Base-by-base conservation (phyloP, 2,113 vertebrate species). In the Rhabdornis inornatus region DNA sequence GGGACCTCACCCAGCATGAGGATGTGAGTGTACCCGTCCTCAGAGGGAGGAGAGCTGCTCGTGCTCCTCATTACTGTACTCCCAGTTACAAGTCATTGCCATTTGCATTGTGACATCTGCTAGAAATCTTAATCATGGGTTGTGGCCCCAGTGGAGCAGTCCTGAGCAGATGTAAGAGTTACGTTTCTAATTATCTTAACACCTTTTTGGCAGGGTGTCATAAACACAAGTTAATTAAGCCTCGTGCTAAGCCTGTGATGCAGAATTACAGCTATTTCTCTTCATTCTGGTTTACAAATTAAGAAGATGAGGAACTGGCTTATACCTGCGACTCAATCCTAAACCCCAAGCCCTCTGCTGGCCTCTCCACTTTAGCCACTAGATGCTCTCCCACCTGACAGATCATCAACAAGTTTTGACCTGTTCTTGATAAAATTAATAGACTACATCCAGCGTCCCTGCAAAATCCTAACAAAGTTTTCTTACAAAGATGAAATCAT, bases 121-220 rank as follows among this genome's bases (percentile, higher is more conserved):
- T 63, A 66, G 74, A 93, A 87, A 87, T 83, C 90, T 94, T 95
- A 83, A 85, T 83, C 69, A 27, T 1, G 30, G 70, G 57, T 24
- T 91, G 70, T 19, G 28, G 60, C 66, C 94, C 74, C 45, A 10
- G 15, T 0, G 2, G 65, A 78, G 27, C 56, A 69, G 40, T 60
- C 53, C 30, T 50, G 68, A 92, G 66, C 94, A 95, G 96, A 93
- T 83, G 83, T 70, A 80, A 85, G 63, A 52, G 17, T 89, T 59
- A 77, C 1, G 0, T 89, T 90, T 75, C 72, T 90, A 95, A 93
- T 93, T 86, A 92, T 59, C 59, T 55, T 75, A 63, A 75, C 91
- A 95, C 92, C 83, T 92, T 95, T 94, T 57, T 1, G 0, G 83
- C 79, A 57, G 64, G 18, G 13, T 90, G 60, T 68, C 65, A 86